Evolutionary conservation across 2,113 vertebrate species (phyloP), one percentile per base, ranked within the genome.

Genomic region (Rhabdornis inornatus): DNA sequence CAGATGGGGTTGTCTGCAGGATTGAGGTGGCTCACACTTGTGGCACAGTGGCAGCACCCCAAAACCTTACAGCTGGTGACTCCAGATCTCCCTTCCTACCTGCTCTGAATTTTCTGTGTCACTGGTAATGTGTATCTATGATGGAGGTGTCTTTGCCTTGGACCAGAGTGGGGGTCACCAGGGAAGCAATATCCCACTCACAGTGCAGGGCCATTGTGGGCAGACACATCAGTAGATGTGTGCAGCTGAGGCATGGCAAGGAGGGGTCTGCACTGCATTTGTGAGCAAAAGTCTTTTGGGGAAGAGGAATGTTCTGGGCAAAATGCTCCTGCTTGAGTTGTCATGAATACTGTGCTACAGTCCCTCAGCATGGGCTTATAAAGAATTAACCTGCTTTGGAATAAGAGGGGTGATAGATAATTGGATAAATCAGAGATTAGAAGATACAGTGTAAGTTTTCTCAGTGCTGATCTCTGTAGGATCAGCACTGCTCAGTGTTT

Each of bases 71-170:
- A 71, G 16, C 0, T 55, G 56, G 69, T 89, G 25, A 15, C 19
- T 55, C 28, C 11, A 11, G 9, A 27, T 83, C 56, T 75, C 56
- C 39, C 19, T 65, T 69, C 33, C 45, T 47, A 45, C 47, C 15
- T 28, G 10, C 42, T 66, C 11, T 27, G 49, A 59, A 60, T 90
- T 79, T 66, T 66, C 56, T 44, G 7, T 35, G 19, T 55, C 6
- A 0, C 33, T 69, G 47, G 9, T 50, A 33, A 52, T 0, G 0
- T 27, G 30, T 4, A 2, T 39, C 39, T 90, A 30, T 42, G n/a
- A 11, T 23, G 13, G 42, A 70, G 21, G 15, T 40, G 40, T 30
- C 23, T 80, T 52, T 70, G 52, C 45, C 39, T 65, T 87, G 59
- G 52, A 42, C 8, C 42, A 27, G 42, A 23, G 39, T 0, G 17